These are phyloP conservation scores for Steinernema hermaphroditum DNA, from an alignment of 2,888 invertebrate species.

Conservation along the genomic window DNA sequence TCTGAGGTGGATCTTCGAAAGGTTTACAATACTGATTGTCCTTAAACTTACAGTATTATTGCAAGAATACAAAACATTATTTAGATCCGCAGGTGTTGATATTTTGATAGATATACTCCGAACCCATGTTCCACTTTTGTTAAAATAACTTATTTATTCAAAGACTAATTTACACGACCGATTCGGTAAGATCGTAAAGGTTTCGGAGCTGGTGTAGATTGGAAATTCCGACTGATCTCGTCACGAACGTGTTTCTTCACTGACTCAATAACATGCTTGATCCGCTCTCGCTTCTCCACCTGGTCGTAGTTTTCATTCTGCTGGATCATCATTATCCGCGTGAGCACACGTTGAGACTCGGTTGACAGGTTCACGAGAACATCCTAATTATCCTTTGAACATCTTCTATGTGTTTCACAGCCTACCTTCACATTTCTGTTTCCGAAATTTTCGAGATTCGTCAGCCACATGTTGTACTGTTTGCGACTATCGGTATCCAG, in stretches of 20 bases:
- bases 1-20: too few relatives aligned
- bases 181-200: not conserved
- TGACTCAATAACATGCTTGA: not conserved
- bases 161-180: not conserved
- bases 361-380: not conserved
- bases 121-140: too few relatives aligned
- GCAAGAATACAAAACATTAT: too few relatives aligned
- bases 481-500: not conserved
- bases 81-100: too few relatives aligned
- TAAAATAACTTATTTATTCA: too few relatives aligned
- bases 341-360: not conserved
- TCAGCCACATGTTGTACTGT: not conserved
- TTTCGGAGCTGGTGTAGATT: not conserved
- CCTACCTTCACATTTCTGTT: constrained; percentile 9
- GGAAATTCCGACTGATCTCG: not conserved
- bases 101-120: too few relatives aligned
- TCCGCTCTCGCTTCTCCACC: not conserved
- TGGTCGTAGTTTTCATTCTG: not conserved
- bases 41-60: too few relatives aligned
- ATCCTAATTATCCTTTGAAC: not conserved
- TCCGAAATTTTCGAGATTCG: not conserved
- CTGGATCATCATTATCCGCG: constrained; percentile 11
- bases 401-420: too few relatives aligned
- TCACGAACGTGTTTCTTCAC: constrained; percentile 12
- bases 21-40: too few relatives aligned